phyloP scores from a whole-genome alignment of 2,113 vertebrate species.

The Mohoua ochrocephala region DNA sequence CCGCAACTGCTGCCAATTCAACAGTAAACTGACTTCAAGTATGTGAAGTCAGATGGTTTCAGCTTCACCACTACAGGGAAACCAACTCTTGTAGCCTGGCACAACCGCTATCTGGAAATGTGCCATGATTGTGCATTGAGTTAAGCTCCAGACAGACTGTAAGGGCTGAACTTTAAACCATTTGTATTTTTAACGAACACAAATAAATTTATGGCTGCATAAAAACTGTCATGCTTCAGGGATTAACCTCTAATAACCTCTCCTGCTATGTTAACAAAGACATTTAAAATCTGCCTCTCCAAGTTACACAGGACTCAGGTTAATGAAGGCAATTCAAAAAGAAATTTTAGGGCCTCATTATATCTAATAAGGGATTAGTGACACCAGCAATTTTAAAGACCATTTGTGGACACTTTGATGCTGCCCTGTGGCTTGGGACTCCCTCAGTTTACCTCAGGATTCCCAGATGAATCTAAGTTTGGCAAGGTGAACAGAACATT shows the following conservation, averaged over 20 bases:
- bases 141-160: conserved; percentile 47
- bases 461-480: neutral
- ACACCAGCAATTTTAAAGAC: conserved; percentile 46
- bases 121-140: conserved; percentile 37
- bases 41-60: conserved; percentile 18
- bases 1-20: conserved; percentile 23
- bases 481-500: neutral
- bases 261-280: conserved; percentile 56
- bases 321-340: conserved; percentile 59
- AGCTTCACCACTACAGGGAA: conserved; percentile 18
- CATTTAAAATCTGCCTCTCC: conserved; percentile 52
- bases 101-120: conserved; percentile 14
- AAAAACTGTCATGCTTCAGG: conserved; percentile 51
- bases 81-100: conserved; percentile 27
- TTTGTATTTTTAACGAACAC: conserved; percentile 36
- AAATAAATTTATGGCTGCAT: conserved; percentile 63
- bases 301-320: conserved; percentile 22
- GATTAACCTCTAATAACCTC: conserved; percentile 60
- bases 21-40: neutral
- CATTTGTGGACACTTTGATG: conserved; percentile 44
- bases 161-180: conserved; percentile 48
- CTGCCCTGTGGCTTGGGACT: conserved; percentile 7
- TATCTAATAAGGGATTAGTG: conserved; percentile 65
- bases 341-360: conserved; percentile 58
- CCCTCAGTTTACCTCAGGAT: neutral